phyloP scores from a whole-genome alignment of 2,888 invertebrate genomes.

The Tethea ocularis region DNA sequence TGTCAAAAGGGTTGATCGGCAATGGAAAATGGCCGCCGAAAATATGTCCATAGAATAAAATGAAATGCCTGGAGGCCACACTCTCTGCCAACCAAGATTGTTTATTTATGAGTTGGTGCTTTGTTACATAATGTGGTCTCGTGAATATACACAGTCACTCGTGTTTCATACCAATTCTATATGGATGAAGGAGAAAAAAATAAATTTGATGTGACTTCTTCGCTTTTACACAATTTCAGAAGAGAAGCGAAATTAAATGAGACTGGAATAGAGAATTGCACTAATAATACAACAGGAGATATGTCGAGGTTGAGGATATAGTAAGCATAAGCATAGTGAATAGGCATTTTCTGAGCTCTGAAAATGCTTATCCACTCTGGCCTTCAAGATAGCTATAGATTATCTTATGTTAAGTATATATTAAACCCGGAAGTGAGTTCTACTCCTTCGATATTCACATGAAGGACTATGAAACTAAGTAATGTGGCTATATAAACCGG shows the following conservation, averaged over 20 bases:
- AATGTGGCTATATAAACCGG: too few relatives aligned
- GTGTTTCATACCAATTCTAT: conserved; percentile 2
- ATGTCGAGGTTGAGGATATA: too few relatives aligned
- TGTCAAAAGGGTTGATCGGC: conserved; percentile 80
- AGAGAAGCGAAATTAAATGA: neutral
- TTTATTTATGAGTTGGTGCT: conserved; percentile 46
- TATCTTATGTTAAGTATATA: too few relatives aligned
- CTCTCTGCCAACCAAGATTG: conserved; percentile 51
- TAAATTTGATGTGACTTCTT: neutral
- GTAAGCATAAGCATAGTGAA: too few relatives aligned
- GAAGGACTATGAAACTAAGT: too few relatives aligned
- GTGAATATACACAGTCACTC: conserved; percentile 17
- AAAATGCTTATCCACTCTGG: too few relatives aligned
- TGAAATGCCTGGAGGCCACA: conserved; percentile 52
- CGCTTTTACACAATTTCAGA: too few relatives aligned
- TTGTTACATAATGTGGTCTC: conserved; percentile 7
- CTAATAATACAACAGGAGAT: too few relatives aligned
- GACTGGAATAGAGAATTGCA: neutral
- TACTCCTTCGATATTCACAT: too few relatives aligned
- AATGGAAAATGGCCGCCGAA: conserved; percentile 69
- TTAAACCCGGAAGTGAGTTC: too few relatives aligned
- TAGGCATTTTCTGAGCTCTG: too few relatives aligned
- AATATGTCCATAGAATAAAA: conserved; percentile 61
- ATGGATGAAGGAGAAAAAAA: neutral
- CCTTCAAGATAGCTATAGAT: too few relatives aligned